These are phyloP conservation scores for Erynnis tages DNA, from an alignment of 2,888 invertebrate genomes.

Conservation along the genomic window DNA sequence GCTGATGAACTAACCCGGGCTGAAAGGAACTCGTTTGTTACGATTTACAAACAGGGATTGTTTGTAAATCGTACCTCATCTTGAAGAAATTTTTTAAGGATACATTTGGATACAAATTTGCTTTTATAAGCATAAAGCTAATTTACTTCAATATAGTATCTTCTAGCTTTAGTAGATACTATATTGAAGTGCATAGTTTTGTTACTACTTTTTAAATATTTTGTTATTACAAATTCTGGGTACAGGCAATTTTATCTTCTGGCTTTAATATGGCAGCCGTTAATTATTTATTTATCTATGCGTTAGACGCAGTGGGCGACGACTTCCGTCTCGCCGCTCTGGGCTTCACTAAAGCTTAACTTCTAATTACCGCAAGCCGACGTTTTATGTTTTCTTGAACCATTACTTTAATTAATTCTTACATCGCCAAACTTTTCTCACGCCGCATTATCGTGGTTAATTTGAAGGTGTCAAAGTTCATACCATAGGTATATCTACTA, in stretches of 20 bases:
- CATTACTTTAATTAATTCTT: conserved; percentile 75
- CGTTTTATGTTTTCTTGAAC: conserved; percentile 73
- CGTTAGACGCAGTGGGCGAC: conserved; percentile 38
- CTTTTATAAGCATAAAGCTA: no score
- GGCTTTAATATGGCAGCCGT: conserved; percentile 23
- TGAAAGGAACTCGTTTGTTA: no score
- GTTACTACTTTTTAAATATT: no score
- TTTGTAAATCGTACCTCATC: no score
- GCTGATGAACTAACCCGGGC: no score
- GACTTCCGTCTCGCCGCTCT: conserved; percentile 52
- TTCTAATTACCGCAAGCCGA: conserved; percentile 69
- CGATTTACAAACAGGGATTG: no score
- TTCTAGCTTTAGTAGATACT: no score
- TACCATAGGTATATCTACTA: background rate
- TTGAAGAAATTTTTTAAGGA: no score
- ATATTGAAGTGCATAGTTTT: no score
- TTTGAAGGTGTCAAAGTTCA: conserved; percentile 34
- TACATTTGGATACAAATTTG: no score
- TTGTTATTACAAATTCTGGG: conserved; percentile 13
- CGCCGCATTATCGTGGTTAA: conserved; percentile 57
- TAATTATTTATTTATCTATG: conserved; percentile 37
- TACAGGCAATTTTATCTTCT: conserved; percentile 23
- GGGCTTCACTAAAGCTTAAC: conserved; percentile 60
- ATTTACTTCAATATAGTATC: no score
- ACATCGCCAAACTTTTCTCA: conserved; percentile 68